Evolutionary conservation across 2,797 vertebrate genomes (phyloP).

Genomic region (Paedocypris micromegethes): DNA sequence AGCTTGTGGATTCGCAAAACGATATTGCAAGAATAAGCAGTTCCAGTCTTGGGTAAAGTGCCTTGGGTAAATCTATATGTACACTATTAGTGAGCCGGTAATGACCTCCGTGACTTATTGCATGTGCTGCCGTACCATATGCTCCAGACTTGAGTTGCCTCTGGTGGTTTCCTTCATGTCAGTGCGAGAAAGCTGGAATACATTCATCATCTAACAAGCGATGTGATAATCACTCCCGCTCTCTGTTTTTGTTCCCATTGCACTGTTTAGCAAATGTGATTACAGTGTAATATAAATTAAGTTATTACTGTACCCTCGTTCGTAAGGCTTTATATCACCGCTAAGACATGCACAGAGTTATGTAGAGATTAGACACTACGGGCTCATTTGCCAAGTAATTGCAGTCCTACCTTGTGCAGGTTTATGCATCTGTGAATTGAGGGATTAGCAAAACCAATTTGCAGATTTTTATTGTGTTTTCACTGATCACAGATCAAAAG

Average conservation of each 20-base stretch:
- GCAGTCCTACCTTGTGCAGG: too few relatives aligned
- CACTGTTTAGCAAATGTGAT: slow-evolving; percentile 16
- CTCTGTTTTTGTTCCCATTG: slow-evolving; percentile 20
- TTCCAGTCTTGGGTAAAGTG: too few relatives aligned
- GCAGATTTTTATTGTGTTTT: too few relatives aligned
- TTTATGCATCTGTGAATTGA: too few relatives aligned
- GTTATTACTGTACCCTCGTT: slow-evolving; percentile 10
- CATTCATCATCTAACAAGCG: slow-evolving; percentile 30
- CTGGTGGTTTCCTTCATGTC: slow-evolving; percentile 24
- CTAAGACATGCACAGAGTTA: slow-evolving; percentile 3
- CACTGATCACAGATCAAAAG: too few relatives aligned
- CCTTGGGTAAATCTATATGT: too few relatives aligned
- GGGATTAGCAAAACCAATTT: too few relatives aligned
- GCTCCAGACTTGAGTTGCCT: slow-evolving; percentile 17
- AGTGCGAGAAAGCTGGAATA: slow-evolving; percentile 7
- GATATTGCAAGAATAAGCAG: too few relatives aligned
- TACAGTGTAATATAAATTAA: slow-evolving; percentile 15
- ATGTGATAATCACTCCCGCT: slow-evolving; percentile 19
- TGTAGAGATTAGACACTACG: neutral
- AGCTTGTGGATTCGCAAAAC: too few relatives aligned
- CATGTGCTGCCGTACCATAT: slow-evolving; percentile 23
- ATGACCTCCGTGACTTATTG: slow-evolving; percentile 16
- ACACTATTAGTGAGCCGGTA: neutral
- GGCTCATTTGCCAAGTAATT: neutral
- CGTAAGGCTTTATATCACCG: slow-evolving; percentile 1